Evolutionary conservation across 2,113 vertebrate species (phyloP).

Genomic region (Gorilla gorilla): DNA sequence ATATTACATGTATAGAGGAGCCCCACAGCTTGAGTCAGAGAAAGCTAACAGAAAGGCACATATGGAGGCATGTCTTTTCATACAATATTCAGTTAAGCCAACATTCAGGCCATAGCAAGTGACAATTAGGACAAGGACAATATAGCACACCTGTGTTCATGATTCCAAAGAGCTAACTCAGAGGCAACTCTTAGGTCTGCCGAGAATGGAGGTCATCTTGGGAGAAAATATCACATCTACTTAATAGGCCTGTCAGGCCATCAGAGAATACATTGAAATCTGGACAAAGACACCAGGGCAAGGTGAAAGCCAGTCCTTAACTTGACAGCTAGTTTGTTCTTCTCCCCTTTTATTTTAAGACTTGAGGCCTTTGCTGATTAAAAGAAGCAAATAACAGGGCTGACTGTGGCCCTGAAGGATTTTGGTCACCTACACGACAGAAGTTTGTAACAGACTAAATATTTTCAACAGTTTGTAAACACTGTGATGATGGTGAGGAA

Average conservation of each 20-base stretch:
- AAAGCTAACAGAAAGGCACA: conserved; percentile 45
- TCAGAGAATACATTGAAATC: background rate
- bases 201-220: conserved; percentile 1
- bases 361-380: background rate
- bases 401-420: background rate
- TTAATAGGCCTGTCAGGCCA: conserved; percentile 15
- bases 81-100: conserved; percentile 13
- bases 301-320: background rate
- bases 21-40: conserved; percentile 31
- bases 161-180: conserved; percentile 1
- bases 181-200: background rate
- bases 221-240: background rate
- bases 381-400: background rate
- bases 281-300: conserved; percentile 25
- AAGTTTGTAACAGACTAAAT: conserved; percentile 46
- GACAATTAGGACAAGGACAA: background rate
- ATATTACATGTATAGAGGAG: conserved; percentile 54
- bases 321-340: background rate
- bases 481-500: background rate
- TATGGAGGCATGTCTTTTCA: background rate
- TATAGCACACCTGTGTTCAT: background rate
- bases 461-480: conserved; percentile 64
- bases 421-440: background rate
- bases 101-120: background rate
- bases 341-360: background rate